Evolutionary conservation across 2,797 vertebrate genomes (phyloP).

Genomic region (Lateolabrax maculatus): DNA sequence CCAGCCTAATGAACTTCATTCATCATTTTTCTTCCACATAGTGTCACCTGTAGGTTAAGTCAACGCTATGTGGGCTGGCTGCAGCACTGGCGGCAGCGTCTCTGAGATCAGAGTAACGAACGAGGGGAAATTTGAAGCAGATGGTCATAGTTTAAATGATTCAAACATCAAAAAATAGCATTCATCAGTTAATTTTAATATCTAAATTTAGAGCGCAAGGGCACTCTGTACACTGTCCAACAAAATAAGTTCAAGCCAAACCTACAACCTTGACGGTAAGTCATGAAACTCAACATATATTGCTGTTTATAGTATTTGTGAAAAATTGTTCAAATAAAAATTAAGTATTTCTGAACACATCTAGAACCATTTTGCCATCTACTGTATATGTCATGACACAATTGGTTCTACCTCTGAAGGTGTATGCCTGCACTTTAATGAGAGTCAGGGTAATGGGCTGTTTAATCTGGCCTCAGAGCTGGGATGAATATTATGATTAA

Average conservation of each 20-base stretch:
- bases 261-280: too few species aligned
- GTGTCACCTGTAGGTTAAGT: not conserved
- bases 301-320: not conserved
- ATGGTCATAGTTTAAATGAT: not conserved
- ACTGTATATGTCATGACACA: slow-evolving; percentile 12
- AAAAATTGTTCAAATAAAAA: too few species aligned
- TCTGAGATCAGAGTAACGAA: not conserved
- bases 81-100: not conserved
- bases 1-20: not conserved
- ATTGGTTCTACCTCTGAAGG: slow-evolving; percentile 41
- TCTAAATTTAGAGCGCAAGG: not conserved
- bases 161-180: not conserved
- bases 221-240: not conserved
- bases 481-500: slow-evolving; percentile 80
- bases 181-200: not conserved
- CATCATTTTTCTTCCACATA: not conserved
- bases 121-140: not conserved
- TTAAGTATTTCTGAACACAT: slow-evolving; percentile 14
- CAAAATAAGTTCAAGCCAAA: not conserved
- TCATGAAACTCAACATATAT: not conserved
- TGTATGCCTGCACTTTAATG: slow-evolving; percentile 70
- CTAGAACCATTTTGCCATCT: not conserved
- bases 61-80: not conserved
- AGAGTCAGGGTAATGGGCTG: slow-evolving; percentile 74
- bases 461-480: slow-evolving; percentile 76